Conservation (phyloP, 2,113 vertebrate genomes). For the Pseudolaguvia tuberculata region DNA sequence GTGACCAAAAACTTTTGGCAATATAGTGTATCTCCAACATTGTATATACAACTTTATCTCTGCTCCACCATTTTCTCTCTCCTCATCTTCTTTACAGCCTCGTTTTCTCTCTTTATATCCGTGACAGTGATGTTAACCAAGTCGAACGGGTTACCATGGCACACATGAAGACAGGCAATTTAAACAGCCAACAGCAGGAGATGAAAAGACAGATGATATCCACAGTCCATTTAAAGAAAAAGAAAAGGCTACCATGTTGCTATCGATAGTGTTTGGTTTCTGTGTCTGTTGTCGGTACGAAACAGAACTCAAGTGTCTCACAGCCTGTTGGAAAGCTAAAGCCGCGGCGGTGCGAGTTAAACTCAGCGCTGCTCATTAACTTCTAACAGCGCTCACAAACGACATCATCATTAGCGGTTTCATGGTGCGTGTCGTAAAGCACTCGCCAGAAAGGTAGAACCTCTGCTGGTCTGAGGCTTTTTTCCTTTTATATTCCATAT, state of each 20-base stretch:
- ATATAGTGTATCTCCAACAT: slow-evolving; percentile 25
- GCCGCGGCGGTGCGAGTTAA: slow-evolving; percentile 1
- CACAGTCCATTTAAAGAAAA: slow-evolving; percentile 38
- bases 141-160: slow-evolving; percentile 54
- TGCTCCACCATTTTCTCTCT: background rate
- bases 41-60: background rate
- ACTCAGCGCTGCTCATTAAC: slow-evolving; percentile 15
- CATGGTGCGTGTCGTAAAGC: slow-evolving; percentile 10
- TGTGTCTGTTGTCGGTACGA: background rate
- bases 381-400: slow-evolving; percentile 19
- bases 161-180: slow-evolving; percentile 58
- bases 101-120: slow-evolving; percentile 34
- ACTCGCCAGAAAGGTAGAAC: background rate
- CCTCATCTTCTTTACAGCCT: background rate
- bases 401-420: slow-evolving; percentile 25
- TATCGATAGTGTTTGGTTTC: slow-evolving; percentile 29
- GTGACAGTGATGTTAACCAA: slow-evolving; percentile 59
- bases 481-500: too few species aligned
- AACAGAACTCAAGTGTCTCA: slow-evolving; percentile 22
- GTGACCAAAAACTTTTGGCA: too few species aligned
- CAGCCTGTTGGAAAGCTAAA: slow-evolving; percentile 1
- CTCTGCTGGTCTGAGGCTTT: too few species aligned
- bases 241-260: slow-evolving; percentile 48
- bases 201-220: slow-evolving; percentile 37
- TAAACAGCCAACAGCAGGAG: slow-evolving; percentile 49